Evolutionary conservation across 2,113 vertebrate species (phyloP), one percentile per base, ranked within the genome.

Genomic region (Aramus guarauna): DNA sequence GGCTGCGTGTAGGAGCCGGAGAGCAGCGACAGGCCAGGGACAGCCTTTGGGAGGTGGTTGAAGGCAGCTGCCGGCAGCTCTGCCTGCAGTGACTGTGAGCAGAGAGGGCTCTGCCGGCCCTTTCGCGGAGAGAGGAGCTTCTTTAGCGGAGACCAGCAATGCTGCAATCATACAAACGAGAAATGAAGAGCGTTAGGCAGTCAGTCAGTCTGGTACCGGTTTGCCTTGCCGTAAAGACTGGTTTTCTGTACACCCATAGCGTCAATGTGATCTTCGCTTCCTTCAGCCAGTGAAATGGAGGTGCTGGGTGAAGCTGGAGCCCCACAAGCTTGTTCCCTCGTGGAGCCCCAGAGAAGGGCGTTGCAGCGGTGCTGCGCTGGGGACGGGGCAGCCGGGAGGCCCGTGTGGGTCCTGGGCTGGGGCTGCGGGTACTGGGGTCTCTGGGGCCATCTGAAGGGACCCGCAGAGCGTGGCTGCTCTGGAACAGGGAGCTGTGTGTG

Each of bases 371-470:
- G 45, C 5, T 47, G 27, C 9, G 4, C n/a, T 52, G 19, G 12
- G n/a, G 7, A 26, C 41, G 26, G 32, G 36, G 56, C 14, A 64
- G 32, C 48, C 21, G 13, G 32, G 45, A 68, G 8, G 37, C 23
- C 18, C 1, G 0, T 15, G 39, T 9, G 43, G 12, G 45, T 60
- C 23, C 76, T 1, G 5, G 19, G 26, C 36, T 47, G 53, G 30
- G 26, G 18, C 43, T 74, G 36, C 1, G 5, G 17, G 15, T 1
- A 3, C 43, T 29, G 47, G 29, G 34, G 20, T 53, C 24, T 36
- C 36, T 1, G 5, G 34, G 34, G 17, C 24, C 21, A 9, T 19
- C 56, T 43, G 47, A 37, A 26, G 20, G 4, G 14, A 10, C 17
- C 20, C 2, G 5, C 8, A 21, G 37, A 21, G 16, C 2, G 0